Conservation (phyloP, 30 jellyfish, hydroid and myxozoan species). For the Aurelia aurita region DNA sequence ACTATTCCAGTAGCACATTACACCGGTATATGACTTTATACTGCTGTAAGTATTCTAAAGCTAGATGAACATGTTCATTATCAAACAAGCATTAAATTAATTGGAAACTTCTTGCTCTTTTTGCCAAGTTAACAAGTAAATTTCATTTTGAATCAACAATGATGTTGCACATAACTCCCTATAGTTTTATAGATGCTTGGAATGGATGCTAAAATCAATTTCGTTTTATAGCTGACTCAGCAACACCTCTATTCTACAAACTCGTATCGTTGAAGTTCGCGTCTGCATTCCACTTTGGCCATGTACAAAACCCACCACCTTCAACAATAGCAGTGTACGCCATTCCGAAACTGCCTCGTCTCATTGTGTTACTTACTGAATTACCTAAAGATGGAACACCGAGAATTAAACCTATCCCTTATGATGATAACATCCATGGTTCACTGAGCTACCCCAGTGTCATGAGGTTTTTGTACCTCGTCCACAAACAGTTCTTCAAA, state of each 20-base stretch:
- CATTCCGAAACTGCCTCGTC: constrained; percentile 47
- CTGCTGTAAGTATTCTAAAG: too few relatives aligned
- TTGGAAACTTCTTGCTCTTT: too few relatives aligned
- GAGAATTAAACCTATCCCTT: constrained; percentile 49
- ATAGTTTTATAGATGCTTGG: too few relatives aligned
- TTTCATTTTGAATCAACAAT: too few relatives aligned
- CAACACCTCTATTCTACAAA: constrained; percentile 56
- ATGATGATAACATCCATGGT: constrained; percentile 50
- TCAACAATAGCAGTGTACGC: constrained; percentile 64
- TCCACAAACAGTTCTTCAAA: constrained; percentile 64
- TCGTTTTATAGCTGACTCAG: constrained; percentile 14
- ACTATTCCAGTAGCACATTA: too few relatives aligned
- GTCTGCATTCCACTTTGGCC: constrained; percentile 62
- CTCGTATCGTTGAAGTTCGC: constrained; percentile 57
- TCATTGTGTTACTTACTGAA: constrained; percentile 60
- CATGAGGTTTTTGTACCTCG: constrained; percentile 68
- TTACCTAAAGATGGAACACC: constrained; percentile 61
- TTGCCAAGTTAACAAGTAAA: too few relatives aligned
- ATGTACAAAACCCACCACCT: constrained; percentile 48
- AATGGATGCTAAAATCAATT: too few relatives aligned
- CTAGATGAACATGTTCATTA: too few relatives aligned
- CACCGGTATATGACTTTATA: too few relatives aligned
- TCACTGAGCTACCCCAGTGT: constrained; percentile 54
- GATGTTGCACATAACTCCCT: too few relatives aligned
- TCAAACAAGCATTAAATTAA: too few relatives aligned